Conservation (phyloP, 2,888 invertebrate genomes). For the Bombylius major region DNA sequence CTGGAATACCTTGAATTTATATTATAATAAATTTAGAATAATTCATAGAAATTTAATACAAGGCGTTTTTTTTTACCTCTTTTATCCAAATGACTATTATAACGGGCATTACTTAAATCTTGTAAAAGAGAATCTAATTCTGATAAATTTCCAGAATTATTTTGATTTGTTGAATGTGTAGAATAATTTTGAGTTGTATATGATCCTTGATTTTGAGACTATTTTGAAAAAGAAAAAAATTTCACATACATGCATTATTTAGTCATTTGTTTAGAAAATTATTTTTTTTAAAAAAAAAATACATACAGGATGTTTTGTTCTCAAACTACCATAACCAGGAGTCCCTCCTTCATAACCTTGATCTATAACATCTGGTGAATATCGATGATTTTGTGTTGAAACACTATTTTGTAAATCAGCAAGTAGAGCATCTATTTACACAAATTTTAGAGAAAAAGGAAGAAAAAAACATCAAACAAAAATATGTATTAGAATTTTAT, state of each 20-base stretch:
- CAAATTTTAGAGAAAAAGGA: background rate
- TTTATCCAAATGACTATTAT: conserved; percentile 37
- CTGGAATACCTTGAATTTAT: conserved; percentile 16
- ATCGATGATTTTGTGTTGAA: conserved; percentile 41
- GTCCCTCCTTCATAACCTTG: conserved; percentile 26
- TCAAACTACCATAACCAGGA: conserved; percentile 62
- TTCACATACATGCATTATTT: no score
- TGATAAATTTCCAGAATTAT: conserved; percentile 57
- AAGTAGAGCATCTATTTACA: conserved; percentile 71
- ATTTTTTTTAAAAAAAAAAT: background rate
- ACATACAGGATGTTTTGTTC: conserved; percentile 57
- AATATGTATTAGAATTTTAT: background rate
- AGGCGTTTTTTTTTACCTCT: conserved; percentile 31
- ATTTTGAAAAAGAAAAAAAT: no score
- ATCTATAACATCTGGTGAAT: conserved; percentile 31
- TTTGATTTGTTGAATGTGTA: conserved; percentile 12
- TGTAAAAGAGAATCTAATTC: conserved; percentile 85
- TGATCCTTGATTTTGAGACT: background rate
- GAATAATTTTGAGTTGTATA: conserved; percentile 9
- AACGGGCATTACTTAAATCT: conserved; percentile 74
- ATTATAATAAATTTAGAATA: background rate
- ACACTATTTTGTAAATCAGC: conserved; percentile 94
- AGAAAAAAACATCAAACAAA: background rate
- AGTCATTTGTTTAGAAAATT: no score
- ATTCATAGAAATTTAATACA: background rate